Percentiles rank a stretch among this genome's conserved stretches.
These are phyloP conservation scores for Nasonia vitripennis DNA, from an alignment of 1,140 invertebrate species.

Conservation along the genomic window DNA sequence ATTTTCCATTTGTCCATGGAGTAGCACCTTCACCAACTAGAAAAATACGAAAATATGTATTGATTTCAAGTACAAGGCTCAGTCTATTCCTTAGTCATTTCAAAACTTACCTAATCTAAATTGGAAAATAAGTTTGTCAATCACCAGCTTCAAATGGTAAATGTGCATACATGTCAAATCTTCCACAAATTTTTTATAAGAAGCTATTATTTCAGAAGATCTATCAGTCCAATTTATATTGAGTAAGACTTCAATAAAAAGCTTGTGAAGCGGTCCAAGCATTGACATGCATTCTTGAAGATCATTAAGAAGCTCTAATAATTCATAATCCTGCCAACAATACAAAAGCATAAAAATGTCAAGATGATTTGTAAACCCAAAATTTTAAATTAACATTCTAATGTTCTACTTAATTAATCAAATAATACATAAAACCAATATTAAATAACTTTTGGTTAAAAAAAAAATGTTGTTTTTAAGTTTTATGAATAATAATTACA, in stretches of 20 bases:
- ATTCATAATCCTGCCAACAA: conserved; percentile 75
- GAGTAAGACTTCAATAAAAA: conserved; percentile 79
- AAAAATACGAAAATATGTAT: conserved; percentile 36
- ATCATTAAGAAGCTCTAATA: conserved; percentile 75
- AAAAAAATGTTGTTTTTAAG: conserved; percentile 1
- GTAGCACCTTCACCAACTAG: conserved; percentile 61
- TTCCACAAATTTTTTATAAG: conserved; percentile 79
- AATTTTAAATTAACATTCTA: neutral
- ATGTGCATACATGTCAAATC: conserved; percentile 80
- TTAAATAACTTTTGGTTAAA: neutral
- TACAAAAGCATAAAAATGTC: neutral
- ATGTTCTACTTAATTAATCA: neutral
- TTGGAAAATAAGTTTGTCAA: conserved; percentile 76
- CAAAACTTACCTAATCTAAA: conserved; percentile 75
- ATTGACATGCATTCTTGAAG: conserved; percentile 77
- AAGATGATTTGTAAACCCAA: neutral
- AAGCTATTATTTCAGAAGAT: conserved; percentile 70
- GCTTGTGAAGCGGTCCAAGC: conserved; percentile 75
- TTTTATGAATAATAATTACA: neutral
- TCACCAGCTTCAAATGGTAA: conserved; percentile 77
- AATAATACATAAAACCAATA: neutral
- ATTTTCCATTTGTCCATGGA: conserved; percentile 72
- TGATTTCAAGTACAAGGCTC: neutral
- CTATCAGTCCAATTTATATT: conserved; percentile 78
- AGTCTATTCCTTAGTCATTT: neutral